Percentiles rank a stretch among this genome's conserved stretches.
Evolutionary conservation across 2,888 invertebrate genomes (phyloP).

Genomic region (Philaethria dido): DNA sequence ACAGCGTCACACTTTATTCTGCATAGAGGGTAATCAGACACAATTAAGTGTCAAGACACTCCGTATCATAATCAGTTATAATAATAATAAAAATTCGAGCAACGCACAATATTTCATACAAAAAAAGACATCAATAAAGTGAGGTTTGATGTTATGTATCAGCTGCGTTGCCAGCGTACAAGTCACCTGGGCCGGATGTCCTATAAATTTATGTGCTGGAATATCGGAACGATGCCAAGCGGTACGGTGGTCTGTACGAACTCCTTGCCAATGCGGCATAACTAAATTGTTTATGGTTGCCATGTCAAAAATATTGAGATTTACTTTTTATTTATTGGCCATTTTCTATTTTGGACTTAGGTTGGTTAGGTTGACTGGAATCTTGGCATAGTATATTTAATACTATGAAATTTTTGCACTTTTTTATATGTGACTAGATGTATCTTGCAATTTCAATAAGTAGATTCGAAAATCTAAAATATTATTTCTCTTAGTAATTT

Average conservation of each 20-base stretch:
- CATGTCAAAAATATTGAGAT: constrained; percentile 32
- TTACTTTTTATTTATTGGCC: constrained; percentile 28
- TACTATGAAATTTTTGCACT: too few relatives aligned
- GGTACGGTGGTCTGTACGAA: constrained; percentile 54
- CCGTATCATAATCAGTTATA: too few relatives aligned
- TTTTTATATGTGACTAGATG: too few relatives aligned
- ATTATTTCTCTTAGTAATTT: too few relatives aligned
- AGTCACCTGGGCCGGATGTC: constrained; percentile 61
- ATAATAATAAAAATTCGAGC: neutral
- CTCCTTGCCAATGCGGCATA: constrained; percentile 55
- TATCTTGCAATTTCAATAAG: too few relatives aligned
- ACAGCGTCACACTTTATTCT: too few relatives aligned
- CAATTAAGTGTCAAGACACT: too few relatives aligned
- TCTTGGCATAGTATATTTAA: neutral
- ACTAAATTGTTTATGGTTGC: constrained; percentile 32
- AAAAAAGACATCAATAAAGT: constrained; percentile 29
- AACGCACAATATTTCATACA: constrained; percentile 8
- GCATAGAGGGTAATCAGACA: too few relatives aligned
- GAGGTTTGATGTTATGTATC: constrained; percentile 32
- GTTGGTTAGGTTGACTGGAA: neutral
- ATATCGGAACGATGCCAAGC: constrained; percentile 64
- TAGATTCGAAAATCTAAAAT: too few relatives aligned
- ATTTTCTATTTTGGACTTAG: constrained; percentile 11
- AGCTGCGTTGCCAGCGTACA: constrained; percentile 50
- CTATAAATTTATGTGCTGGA: constrained; percentile 59